Percentiles rank a stretch among this genome's conserved stretches.
phyloP scores from a whole-genome alignment of 2,888 invertebrate genomes.

The Xanthia icteritia region DNA sequence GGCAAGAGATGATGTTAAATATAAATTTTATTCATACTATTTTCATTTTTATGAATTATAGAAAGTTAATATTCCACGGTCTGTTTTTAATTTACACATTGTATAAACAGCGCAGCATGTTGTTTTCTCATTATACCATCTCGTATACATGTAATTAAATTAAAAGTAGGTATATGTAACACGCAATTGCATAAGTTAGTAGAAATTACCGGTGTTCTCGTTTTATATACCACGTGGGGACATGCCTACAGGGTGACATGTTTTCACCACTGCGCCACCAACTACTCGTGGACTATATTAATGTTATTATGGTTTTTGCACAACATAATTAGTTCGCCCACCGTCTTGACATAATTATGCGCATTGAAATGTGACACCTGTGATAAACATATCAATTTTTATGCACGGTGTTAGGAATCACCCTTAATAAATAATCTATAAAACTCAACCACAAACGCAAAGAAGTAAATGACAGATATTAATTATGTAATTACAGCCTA shows the following conservation, averaged over 20 bases:
- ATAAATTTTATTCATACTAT: too few relatives aligned
- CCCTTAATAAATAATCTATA: slow-evolving; percentile 20
- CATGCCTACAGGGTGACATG: slow-evolving; percentile 71
- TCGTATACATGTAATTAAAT: slow-evolving; percentile 45
- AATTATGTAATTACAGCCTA: slow-evolving; percentile 46
- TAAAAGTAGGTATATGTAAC: slow-evolving; percentile 66
- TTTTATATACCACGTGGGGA: slow-evolving; percentile 68
- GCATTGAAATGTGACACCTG: slow-evolving; percentile 67
- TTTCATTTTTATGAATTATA: too few relatives aligned
- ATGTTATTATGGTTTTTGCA: slow-evolving; percentile 69
- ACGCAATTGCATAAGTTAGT: slow-evolving; percentile 76
- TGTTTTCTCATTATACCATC: slow-evolving; percentile 44
- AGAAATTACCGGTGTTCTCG: slow-evolving; percentile 70
- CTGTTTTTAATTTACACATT: slow-evolving; percentile 19
- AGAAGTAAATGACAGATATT: slow-evolving; percentile 40
- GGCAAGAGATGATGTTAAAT: neutral
- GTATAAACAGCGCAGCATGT: slow-evolving; percentile 33
- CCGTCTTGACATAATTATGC: slow-evolving; percentile 41
- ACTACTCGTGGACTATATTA: slow-evolving; percentile 85
- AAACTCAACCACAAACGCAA: slow-evolving; percentile 21
- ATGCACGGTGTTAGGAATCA: slow-evolving; percentile 35
- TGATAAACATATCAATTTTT: slow-evolving; percentile 64
- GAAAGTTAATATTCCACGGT: slow-evolving; percentile 3
- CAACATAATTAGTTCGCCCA: slow-evolving; percentile 78
- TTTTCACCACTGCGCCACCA: slow-evolving; percentile 78